Evolutionary conservation across 1,140 invertebrate genomes (phyloP), one percentile per base, ranked within the genome.

Genomic region (Dolichoris vasculosae): DNA sequence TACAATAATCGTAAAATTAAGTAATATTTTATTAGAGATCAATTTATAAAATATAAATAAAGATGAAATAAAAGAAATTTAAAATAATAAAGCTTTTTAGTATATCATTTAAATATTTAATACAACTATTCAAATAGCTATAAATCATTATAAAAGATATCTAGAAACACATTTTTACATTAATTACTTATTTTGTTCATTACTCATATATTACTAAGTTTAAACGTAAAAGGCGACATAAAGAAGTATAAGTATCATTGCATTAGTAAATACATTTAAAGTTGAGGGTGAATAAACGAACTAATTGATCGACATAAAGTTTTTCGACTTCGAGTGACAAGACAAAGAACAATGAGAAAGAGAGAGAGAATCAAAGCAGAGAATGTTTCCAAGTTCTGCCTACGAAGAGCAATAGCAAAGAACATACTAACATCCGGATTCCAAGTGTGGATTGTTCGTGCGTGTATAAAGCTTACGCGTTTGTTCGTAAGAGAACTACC

Each of bases 241-340:
- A 38, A 69, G 35, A 38, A 20, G 32, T 38, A 38, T 43, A 38
- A 73, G 26, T n/a, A 32, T 43, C n/a, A 17, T 43, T 23, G 32
- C 6, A 26, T 59, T 73, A 11, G 69, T 71, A 71, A 43, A 43
- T 73, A 43, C 9, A 73, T 40, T n/a, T n/a, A 17, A 43, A 26
- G 38, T 43, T 17, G 69, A n/a, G 69, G 38, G 40, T 38, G 13
- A n/a, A 8, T 6, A 43, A 26, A 17, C 20, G 23, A 43, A 40
- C 69, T 73, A 73, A 73, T 73, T 43, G 38, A 73, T 73, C 69
- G 38, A 43, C 69, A 43, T 73, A 43, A 73, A 73, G 38, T 73
- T 73, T 23, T 73, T 73, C 38, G 69, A 13, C 69, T 73, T 8
- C 20, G 9, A 73, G 38, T 69, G 67, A 35, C 32, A 69, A 69